These are phyloP conservation scores for Cyclargus thomasi DNA, from an alignment of 1,140 invertebrate genomes.

Conservation along the genomic window DNA sequence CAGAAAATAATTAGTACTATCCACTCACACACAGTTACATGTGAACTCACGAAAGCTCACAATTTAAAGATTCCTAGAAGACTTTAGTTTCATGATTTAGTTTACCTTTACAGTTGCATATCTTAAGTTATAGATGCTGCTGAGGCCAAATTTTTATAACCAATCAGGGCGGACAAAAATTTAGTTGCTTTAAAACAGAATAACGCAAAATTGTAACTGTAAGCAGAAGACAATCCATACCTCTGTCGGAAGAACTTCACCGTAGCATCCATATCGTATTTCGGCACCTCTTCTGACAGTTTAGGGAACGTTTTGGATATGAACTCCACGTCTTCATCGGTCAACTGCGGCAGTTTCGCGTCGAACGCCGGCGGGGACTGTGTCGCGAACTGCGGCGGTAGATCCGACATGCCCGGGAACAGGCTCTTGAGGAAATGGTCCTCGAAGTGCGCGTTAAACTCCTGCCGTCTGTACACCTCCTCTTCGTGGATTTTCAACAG, in stretches of 20 bases:
- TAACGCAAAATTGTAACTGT: too few relatives aligned
- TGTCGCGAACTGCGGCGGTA: slow-evolving; percentile 89
- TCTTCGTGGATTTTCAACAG: slow-evolving; percentile 84
- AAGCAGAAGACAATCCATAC: slow-evolving; percentile 36
- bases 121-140: too few relatives aligned
- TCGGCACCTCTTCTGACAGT: slow-evolving; percentile 66
- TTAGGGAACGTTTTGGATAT: slow-evolving; percentile 53
- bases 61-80: too few relatives aligned
- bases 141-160: too few relatives aligned
- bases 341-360: slow-evolving; percentile 81
- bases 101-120: too few relatives aligned
- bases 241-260: slow-evolving; percentile 83
- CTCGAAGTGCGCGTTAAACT: slow-evolving; percentile 85
- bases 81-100: too few relatives aligned
- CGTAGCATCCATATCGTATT: slow-evolving; percentile 79
- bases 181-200: too few relatives aligned
- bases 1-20: too few relatives aligned
- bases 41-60: too few relatives aligned
- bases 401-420: slow-evolving; percentile 91
- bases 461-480: slow-evolving; percentile 81
- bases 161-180: too few relatives aligned
- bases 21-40: too few relatives aligned
- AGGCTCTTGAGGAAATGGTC: slow-evolving; percentile 90
- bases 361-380: slow-evolving; percentile 86
- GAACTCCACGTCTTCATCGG: slow-evolving; percentile 55